Evolutionary conservation across 2,888 invertebrate species (phyloP), one percentile per base, ranked within the genome.

Genomic region (Plebejus argus): DNA sequence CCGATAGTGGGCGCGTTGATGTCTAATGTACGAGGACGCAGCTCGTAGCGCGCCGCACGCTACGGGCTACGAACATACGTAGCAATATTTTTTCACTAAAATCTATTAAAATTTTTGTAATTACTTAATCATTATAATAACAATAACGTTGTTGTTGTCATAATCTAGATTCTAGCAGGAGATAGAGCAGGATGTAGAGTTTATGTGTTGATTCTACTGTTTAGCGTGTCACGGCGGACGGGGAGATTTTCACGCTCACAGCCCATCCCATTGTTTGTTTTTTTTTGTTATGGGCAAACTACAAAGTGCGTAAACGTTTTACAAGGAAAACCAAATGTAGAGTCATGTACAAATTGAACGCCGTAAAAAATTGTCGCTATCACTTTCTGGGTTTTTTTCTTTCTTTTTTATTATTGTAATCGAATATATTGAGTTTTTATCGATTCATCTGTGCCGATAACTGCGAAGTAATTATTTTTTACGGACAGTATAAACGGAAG

Each of bases 371-470:
- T 66, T 28, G 66, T 15, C 66, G 12, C 66, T 66, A 28, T 66
- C 33, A 66, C 66, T 66, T 66, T 66, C 15, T 28, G 66, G 66
- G 1, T 23, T 61, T 61, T 23, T 20, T 20, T 61, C 15, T 66
- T 66, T n/a, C n/a, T n/a, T 33, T 66, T 66, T 66, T 66, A 28
- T 66, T 20, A 33, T 7, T 18, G 66, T 66, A 1, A 66, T 66
- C 66, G 66, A 66, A 66, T 28, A 66, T 33, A 66, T 66, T 66
- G 28, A 15, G 66, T 66, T 66, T 33, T 66, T 66, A 66, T 66
- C 66, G 28, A 66, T 33, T 28, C 66, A 66, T 66, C 66, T 28
- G 12, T 18, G 66, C 28, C 20, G 61, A 61, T 61, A 23, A 23
- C 66, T 66, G 66, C 28, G 3, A 66, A 66, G 66, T 66, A 28